These are phyloP conservation scores for Zosterops japonicus DNA, from an alignment of 2,113 vertebrate species.

Conservation along the genomic window DNA sequence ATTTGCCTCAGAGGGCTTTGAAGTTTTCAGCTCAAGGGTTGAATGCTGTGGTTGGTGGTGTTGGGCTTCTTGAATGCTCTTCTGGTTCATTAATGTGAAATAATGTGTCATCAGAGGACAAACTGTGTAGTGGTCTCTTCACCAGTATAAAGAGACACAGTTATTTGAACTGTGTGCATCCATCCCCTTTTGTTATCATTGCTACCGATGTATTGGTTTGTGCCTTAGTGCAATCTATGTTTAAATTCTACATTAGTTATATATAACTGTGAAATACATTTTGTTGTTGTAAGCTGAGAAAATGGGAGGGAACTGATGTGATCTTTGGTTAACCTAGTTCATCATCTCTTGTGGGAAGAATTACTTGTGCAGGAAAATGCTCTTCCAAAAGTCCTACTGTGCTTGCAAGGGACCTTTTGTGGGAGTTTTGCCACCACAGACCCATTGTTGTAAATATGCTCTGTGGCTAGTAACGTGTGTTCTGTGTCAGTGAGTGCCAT, in stretches of 20 bases:
- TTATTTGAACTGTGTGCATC: background rate
- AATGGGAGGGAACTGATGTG: background rate
- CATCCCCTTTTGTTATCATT: background rate
- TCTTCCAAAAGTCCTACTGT: background rate
- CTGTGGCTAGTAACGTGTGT: background rate
- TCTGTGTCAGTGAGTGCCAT: background rate
- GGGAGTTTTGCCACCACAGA: background rate
- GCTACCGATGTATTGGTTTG: background rate
- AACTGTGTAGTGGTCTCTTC: background rate
- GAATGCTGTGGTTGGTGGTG: background rate
- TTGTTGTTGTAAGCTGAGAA: background rate
- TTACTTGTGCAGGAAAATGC: background rate
- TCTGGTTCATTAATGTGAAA: background rate
- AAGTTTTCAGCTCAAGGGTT: background rate
- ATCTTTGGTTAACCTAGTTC: background rate
- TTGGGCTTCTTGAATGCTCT: background rate
- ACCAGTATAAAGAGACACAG: background rate
- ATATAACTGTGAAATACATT: accelerated
- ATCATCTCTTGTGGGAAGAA: background rate
- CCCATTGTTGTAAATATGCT: background rate
- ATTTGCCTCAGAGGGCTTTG: background rate
- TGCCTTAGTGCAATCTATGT: background rate
- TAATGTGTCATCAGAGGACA: background rate
- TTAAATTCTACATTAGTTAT: background rate
- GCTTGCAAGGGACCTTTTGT: background rate